Conservation (phyloP, 1,140 invertebrate species). For the Drosophila asahinai region DNA sequence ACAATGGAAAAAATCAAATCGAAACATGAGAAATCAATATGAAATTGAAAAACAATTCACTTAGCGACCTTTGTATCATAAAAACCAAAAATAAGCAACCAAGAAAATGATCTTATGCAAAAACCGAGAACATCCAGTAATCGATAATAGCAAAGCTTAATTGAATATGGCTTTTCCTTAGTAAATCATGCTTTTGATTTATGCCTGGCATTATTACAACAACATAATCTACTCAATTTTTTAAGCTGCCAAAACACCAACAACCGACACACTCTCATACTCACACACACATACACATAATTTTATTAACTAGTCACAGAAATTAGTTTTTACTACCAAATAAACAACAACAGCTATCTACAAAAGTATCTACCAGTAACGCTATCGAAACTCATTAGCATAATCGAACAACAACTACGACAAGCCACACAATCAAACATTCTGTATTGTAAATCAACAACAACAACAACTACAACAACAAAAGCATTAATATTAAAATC, state of each 20-base stretch:
- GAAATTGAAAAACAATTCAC: slow-evolving; percentile 56
- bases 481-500: slow-evolving; percentile 56
- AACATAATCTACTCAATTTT: slow-evolving; percentile 64
- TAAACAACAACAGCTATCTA: slow-evolving; percentile 50
- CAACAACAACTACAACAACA: slow-evolving; percentile 34
- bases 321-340: slow-evolving; percentile 67
- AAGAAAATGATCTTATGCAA: slow-evolving; percentile 30
- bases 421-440: slow-evolving; percentile 55
- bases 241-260: slow-evolving; percentile 38
- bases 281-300: slow-evolving; percentile 45
- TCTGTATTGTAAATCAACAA: slow-evolving; percentile 60
- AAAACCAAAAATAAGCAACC: slow-evolving; percentile 41
- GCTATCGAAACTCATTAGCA: slow-evolving; percentile 72
- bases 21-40: slow-evolving; percentile 42
- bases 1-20: slow-evolving; percentile 36
- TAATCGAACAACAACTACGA: slow-evolving; percentile 40
- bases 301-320: slow-evolving; percentile 70
- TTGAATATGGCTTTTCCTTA: slow-evolving; percentile 74
- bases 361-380: slow-evolving; percentile 52
- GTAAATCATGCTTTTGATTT: slow-evolving; percentile 80
- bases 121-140: slow-evolving; percentile 25
- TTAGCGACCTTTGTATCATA: slow-evolving; percentile 63
- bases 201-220: slow-evolving; percentile 74
- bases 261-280: slow-evolving; percentile 15
- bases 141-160: slow-evolving; percentile 71